These are phyloP conservation scores for Atherinomorus stipes DNA, from an alignment of 2,113 vertebrate genomes.

Conservation along the genomic window DNA sequence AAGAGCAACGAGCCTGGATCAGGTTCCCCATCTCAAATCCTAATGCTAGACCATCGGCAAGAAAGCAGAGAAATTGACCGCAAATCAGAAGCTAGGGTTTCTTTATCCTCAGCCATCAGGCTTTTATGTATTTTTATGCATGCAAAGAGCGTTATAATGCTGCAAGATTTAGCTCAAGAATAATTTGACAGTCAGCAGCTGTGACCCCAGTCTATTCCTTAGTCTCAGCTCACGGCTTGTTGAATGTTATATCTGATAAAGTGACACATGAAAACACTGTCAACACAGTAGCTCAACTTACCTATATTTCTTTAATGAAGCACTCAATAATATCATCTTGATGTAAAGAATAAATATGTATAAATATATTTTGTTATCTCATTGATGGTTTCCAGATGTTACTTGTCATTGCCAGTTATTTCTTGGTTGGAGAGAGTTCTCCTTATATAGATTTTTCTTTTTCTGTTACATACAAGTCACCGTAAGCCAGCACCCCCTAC, in stretches of 20 bases:
- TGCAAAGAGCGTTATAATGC: constrained; percentile 8
- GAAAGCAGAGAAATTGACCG: constrained; percentile 51
- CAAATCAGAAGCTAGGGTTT: constrained; percentile 59
- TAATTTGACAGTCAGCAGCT: constrained; percentile 1
- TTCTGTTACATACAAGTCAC: too few relatives aligned
- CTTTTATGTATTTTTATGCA: constrained; percentile 42
- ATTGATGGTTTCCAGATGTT: neutral
- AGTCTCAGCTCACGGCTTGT: neutral
- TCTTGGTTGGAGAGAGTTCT: too few relatives aligned
- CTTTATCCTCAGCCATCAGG: constrained; percentile 47
- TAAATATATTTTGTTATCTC: neutral
- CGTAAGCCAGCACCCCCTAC: too few relatives aligned
- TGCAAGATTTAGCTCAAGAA: neutral
- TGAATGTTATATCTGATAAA: neutral
- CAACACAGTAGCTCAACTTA: neutral
- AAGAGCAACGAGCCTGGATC: constrained; percentile 62
- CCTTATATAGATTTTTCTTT: too few relatives aligned
- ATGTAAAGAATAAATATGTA: neutral
- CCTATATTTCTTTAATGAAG: neutral
- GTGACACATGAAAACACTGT: neutral
- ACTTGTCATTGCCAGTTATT: too few relatives aligned
- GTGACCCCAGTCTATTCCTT: neutral
- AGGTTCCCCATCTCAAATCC: constrained; percentile 63
- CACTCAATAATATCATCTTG: neutral
- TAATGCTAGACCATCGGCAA: constrained; percentile 50